Evolutionary conservation across 2,113 vertebrate genomes (phyloP).

Genomic region (Alouatta palliata): DNA sequence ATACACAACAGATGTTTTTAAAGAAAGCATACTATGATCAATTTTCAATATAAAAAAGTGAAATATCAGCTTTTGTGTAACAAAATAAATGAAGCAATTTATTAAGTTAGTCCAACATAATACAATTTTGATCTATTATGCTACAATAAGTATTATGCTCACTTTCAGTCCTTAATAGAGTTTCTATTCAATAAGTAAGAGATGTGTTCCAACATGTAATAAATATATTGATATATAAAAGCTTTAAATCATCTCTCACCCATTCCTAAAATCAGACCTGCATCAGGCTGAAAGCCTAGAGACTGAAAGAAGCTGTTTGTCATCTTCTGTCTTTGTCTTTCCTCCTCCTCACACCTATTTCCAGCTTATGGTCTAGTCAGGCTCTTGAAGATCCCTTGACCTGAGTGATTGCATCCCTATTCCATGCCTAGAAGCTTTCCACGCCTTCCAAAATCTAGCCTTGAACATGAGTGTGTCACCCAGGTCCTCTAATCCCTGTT

Average conservation of each 20-base stretch:
- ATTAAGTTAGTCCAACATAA: slow-evolving; percentile 2
- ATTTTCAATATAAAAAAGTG: neutral
- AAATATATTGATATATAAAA: neutral
- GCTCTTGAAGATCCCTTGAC: neutral
- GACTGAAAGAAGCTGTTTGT: neutral
- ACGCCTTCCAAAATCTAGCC: neutral
- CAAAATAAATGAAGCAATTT: slow-evolving; percentile 16
- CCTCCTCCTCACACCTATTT: too few species aligned
- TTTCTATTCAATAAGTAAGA: neutral
- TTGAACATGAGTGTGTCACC: neutral
- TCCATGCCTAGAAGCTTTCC: neutral
- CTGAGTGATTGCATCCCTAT: neutral
- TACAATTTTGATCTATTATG: neutral
- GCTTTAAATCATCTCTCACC: neutral
- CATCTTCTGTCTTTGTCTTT: neutral
- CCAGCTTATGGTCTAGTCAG: too few species aligned
- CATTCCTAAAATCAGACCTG: neutral
- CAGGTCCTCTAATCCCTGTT: neutral
- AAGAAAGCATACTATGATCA: neutral
- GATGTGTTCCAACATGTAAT: neutral
- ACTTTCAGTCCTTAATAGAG: neutral
- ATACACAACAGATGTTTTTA: neutral
- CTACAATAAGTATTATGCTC: too few species aligned
- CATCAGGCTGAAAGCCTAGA: neutral
- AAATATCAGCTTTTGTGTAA: neutral